These are phyloP conservation scores for Phaenicophaeus curvirostris DNA, from an alignment of 2,797 vertebrate genomes.

Conservation along the genomic window DNA sequence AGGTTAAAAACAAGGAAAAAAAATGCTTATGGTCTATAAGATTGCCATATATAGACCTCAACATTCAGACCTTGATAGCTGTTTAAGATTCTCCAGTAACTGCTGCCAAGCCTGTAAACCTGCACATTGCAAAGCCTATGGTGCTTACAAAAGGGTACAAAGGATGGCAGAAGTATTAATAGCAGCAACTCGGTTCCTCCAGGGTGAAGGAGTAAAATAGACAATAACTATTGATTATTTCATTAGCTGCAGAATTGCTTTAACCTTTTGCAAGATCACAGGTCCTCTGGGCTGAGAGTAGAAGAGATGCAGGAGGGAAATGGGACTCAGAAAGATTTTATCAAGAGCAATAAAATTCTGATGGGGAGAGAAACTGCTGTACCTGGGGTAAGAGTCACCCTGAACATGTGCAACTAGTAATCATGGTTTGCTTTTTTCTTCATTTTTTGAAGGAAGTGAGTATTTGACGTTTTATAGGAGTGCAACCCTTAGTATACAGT, in stretches of 20 bases:
- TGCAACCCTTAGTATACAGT: background rate
- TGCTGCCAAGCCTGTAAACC: background rate
- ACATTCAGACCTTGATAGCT: background rate
- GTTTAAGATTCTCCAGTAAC: background rate
- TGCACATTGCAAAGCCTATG: background rate
- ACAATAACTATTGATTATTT: constrained; percentile 34
- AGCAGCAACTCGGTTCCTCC: background rate
- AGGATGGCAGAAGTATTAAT: background rate
- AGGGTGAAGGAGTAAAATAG: background rate
- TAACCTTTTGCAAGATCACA: constrained; percentile 26
- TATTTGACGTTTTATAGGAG: background rate
- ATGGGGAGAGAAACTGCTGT: background rate
- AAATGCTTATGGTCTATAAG: background rate
- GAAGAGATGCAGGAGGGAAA: background rate
- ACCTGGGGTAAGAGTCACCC: background rate
- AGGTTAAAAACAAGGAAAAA: background rate
- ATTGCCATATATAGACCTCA: background rate
- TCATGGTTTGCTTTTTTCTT: background rate
- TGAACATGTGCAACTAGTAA: background rate
- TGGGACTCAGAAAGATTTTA: background rate
- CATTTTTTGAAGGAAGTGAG: background rate
- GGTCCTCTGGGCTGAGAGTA: background rate
- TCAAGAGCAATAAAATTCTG: background rate
- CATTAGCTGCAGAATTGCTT: constrained; percentile 4
- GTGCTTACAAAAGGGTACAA: background rate